These are phyloP conservation scores for Diprion similis DNA, from an alignment of 1,140 invertebrate species.

Conservation along the genomic window DNA sequence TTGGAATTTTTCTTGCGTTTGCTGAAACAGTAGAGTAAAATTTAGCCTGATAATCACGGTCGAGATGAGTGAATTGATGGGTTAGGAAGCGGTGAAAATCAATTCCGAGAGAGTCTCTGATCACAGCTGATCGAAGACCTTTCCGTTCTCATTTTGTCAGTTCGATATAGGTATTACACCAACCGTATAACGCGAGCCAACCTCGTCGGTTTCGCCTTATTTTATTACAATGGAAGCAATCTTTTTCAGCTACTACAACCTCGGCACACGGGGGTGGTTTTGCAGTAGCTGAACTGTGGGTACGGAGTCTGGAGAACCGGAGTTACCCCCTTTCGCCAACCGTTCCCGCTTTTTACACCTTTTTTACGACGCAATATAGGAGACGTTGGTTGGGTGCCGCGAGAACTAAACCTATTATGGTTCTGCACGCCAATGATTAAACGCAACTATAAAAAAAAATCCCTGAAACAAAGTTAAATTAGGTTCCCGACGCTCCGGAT, in stretches of 20 bases:
- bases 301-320: conserved; percentile 13
- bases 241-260: not conserved
- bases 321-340: conserved; percentile 10
- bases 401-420: conserved; percentile 51
- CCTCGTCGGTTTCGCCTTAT: not conserved
- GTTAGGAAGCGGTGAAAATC: conserved; percentile 21
- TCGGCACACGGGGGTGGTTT: not conserved
- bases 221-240: not conserved
- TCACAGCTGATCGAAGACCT: no score
- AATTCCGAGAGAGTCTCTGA: no score
- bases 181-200: no score
- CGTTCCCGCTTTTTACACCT: conserved; percentile 40
- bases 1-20: conserved; percentile 49
- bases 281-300: not conserved
- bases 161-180: no score
- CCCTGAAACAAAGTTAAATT: conserved; percentile 46
- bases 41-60: conserved; percentile 17
- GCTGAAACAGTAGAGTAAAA: conserved; percentile 36
- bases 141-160: no score
- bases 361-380: conserved; percentile 46
- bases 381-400: conserved; percentile 25
- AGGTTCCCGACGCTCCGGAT: conserved; percentile 23
- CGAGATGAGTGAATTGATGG: conserved; percentile 36
- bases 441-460: conserved; percentile 44
- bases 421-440: conserved; percentile 40